These are phyloP conservation scores for Rhabditoides inermis DNA, from an alignment of 2,888 invertebrate genomes.

Conservation along the genomic window DNA sequence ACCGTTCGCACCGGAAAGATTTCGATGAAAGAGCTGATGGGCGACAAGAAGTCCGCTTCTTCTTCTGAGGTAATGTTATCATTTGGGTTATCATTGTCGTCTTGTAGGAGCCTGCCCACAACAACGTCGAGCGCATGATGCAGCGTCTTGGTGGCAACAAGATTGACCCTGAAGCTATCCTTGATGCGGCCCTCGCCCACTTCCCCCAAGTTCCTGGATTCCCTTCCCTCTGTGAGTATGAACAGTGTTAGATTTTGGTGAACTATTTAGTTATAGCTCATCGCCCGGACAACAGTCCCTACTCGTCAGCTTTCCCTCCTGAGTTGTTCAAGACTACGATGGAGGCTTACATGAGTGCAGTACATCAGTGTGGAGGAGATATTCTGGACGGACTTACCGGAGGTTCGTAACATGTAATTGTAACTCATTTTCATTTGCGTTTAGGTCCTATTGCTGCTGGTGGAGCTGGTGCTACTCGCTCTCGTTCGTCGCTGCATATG, in stretches of 20 bases:
- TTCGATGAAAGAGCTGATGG: constrained; percentile 7
- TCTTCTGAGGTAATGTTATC: no score
- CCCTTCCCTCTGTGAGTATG: constrained; percentile 3
- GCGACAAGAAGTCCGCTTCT: no score
- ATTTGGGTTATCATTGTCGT: no score
- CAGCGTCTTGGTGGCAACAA: constrained; percentile 1
- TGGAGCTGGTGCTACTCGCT: no score
- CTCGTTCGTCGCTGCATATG: no score
- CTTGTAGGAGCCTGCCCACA: no score
- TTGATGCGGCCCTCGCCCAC: constrained; percentile 3
- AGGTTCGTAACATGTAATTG: no score
- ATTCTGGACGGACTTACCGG: no score
- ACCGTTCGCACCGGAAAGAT: constrained; percentile 7
- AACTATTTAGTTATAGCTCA: constrained; percentile 1
- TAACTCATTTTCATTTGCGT: no score
- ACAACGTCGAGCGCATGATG: no score
- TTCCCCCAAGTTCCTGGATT: constrained; percentile 9
- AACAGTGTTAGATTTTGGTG: neutral
- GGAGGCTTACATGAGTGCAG: constrained; percentile 8
- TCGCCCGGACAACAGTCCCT: constrained; percentile 7
- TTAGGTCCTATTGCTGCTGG: no score
- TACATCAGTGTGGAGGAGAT: no score
- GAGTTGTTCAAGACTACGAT: constrained; percentile 10
- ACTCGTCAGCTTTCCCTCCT: constrained; percentile 6
- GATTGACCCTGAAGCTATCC: constrained; percentile 1